Evolutionary conservation across 2,888 invertebrate species (phyloP), one percentile per base, ranked within the genome.

Genomic region (Drosophila melanosoma): DNA sequence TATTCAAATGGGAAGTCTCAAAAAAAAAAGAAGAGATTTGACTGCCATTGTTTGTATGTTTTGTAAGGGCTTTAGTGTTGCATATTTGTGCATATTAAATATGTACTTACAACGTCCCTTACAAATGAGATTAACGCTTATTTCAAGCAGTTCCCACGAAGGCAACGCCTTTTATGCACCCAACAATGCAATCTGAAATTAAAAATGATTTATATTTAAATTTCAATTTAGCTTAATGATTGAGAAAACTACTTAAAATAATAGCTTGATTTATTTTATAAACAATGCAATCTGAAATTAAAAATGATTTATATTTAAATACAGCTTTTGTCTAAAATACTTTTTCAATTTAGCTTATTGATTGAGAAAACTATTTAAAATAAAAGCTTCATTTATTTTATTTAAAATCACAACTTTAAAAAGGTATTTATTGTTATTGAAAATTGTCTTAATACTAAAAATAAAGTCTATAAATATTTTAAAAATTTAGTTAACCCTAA

Each of bases 21-120:
- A 23, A 26, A 45, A 45, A 15, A 45, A 23, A 23, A 45, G 23
- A 15, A 23, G 8, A 29, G 45, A 8, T 4, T 45, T 45, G 23
- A 23, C 23, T 45, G 45, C 76, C 54, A 61, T 79, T 79, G 77
- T 76, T 76, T 75, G 67, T 66, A 54, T 23, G 45, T 52, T 52
- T 58, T 61, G 35, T 65, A 32, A 38, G 58, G 63, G 12, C 36
- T 11, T 29, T 11, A 59, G 56, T 38, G 69, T 45, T 51, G 69
- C 69, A 74, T 76, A 59, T 56, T 33, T 54, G 56, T 40, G 51
- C 29, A 35, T 40, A 35, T 35, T 15, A 45, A 33, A 58, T 61
- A 54, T 51, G 26, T 20, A 68, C 45, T 56, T 52, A 59, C 51
- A 17, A 20, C 4, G 54, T 38, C 33, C 15, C 58, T 17, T 32